These are phyloP conservation scores for Drosophila littoralis DNA, from an alignment of 1,140 invertebrate species.

Conservation along the genomic window DNA sequence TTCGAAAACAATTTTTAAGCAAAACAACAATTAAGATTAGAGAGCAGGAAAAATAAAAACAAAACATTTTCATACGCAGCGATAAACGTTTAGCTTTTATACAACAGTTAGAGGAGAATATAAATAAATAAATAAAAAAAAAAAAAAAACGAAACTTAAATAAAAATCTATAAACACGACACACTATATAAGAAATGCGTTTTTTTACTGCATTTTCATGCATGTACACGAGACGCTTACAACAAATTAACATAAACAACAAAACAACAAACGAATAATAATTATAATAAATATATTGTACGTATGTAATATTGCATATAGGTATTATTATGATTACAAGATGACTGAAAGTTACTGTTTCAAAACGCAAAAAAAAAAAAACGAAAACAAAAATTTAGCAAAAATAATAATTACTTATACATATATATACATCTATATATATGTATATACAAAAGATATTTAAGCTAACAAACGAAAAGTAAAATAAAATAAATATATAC, in stretches of 20 bases:
- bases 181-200: slow-evolving; percentile 81
- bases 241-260: slow-evolving; percentile 50
- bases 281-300: slow-evolving; percentile 59
- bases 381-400: slow-evolving; percentile 44
- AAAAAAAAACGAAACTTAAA: slow-evolving; percentile 27
- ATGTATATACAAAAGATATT: slow-evolving; percentile 41
- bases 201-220: slow-evolving; percentile 51
- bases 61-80: slow-evolving; percentile 66
- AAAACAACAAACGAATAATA: slow-evolving; percentile 22
- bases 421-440: slow-evolving; percentile 56
- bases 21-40: slow-evolving; percentile 24
- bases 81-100: slow-evolving; percentile 76
- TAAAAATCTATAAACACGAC: slow-evolving; percentile 61
- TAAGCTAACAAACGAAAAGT: slow-evolving; percentile 33
- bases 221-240: slow-evolving; percentile 70
- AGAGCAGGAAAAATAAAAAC: slow-evolving; percentile 23
- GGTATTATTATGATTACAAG: slow-evolving; percentile 81
- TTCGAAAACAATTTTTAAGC: slow-evolving; percentile 48
- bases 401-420: slow-evolving; percentile 67
- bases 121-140: slow-evolving; percentile 41
- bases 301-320: slow-evolving; percentile 65
- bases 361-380: slow-evolving; percentile 53
- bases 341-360: slow-evolving; percentile 82
- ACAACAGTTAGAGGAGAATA: slow-evolving; percentile 53
- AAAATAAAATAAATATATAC: slow-evolving; percentile 53